These are phyloP conservation scores for Falco concolor DNA, from an alignment of 2,797 vertebrate genomes.

Conservation along the genomic window DNA sequence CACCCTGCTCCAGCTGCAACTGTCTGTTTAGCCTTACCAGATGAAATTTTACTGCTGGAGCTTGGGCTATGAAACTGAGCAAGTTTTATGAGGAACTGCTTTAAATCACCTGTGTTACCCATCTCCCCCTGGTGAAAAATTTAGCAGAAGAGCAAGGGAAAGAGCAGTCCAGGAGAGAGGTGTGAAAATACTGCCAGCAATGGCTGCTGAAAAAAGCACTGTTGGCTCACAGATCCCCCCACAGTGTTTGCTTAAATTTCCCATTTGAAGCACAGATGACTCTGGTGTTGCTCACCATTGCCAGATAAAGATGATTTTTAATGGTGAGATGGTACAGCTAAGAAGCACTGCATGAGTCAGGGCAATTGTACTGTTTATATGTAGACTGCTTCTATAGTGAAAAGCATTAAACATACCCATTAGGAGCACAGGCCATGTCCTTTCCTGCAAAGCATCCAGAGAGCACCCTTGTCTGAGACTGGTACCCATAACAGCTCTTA, in stretches of 20 bases:
- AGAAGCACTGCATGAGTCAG: background rate
- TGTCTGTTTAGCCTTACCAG: background rate
- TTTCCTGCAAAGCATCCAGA: background rate
- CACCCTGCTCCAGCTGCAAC: background rate
- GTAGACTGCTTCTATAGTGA: fast-evolving
- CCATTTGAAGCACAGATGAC: background rate
- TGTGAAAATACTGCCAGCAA: background rate
- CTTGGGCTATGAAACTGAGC: background rate
- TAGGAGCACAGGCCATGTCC: fast-evolving
- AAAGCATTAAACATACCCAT: fast-evolving
- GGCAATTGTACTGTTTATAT: background rate
- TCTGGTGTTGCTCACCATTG: background rate
- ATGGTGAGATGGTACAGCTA: background rate
- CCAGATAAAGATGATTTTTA: background rate
- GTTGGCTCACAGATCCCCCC: fast-evolving
- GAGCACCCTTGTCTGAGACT: fast-evolving
- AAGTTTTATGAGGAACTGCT: background rate
- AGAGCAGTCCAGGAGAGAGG: background rate
- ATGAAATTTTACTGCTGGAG: background rate
- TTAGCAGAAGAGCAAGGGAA: background rate
- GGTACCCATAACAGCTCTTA: background rate
- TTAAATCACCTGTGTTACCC: background rate
- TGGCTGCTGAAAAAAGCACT: background rate
- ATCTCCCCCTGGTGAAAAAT: fast-evolving
- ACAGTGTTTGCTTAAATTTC: background rate